Evolutionary conservation across 2,888 invertebrate species (phyloP), one percentile per base, ranked within the genome.

Genomic region (Drosophila pseudotalamancana): DNA sequence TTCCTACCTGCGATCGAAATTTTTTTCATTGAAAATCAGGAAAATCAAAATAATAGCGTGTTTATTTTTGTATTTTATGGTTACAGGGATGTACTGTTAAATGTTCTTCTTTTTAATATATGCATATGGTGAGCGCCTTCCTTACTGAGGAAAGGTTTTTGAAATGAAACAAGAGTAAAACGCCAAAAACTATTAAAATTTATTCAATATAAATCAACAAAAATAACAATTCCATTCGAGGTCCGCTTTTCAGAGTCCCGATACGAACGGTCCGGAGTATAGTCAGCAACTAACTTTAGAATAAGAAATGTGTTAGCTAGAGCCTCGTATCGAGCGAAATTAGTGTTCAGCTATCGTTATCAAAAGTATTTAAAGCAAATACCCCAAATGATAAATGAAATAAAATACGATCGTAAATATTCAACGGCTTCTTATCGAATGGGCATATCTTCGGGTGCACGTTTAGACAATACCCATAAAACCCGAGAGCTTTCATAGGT

Each of bases 361-460:
- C 70, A 57, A 32, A 19, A 31, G 57, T 35, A 39, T 46, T 68
- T 68, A 73, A 69, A 69, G 49, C 60, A 57, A 61, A 78, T 67
- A 49, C 62, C 59, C 25, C 43, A 18, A 61, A 69, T 81, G 82
- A 84, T 87, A 87, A 81, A 87, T 84, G 66, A 65, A 77, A 71
- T 68, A 74, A 71, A 79, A 60, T 46, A 23, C 54, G 72, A 75
- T 85, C 72, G 79, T 81, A 87, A 85, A 87, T 82, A 82, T 69
- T 49, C 60, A 64, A 46, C 40, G 31, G 29, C 25, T 45, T 51
- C 68, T 67, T 82, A 81, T 87, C 87, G 48, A 19, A 12, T 6
- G 6, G 61, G 49, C 77, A 66, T 82, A 72, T 75, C 77, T 83
- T 68, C 34, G 49, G 35, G 29, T 55, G 45, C 42, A 62, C 59